Evolutionary conservation across 2,797 vertebrate genomes (phyloP).

Genomic region (Silurus aristotelis): DNA sequence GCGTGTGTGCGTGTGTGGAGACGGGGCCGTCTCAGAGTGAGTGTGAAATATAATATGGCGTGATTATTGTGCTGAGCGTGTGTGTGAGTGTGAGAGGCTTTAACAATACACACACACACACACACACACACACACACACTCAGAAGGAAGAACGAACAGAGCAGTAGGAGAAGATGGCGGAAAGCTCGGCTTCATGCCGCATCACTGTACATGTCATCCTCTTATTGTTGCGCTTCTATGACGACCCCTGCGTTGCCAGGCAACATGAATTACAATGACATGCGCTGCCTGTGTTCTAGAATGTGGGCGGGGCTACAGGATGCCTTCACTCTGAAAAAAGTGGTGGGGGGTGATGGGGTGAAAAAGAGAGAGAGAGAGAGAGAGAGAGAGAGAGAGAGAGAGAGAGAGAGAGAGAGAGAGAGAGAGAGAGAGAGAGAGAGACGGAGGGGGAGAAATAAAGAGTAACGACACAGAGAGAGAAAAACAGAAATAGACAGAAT

Average conservation of each 20-base stretch:
- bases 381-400: not conserved
- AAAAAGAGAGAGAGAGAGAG: not conserved
- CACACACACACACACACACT: slow-evolving; percentile 15
- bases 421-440: not conserved
- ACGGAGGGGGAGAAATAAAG: not conserved
- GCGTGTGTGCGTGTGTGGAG: not conserved
- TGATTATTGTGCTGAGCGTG: slow-evolving; percentile 25
- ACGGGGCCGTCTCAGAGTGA: slow-evolving; percentile 26
- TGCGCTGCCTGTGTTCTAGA: slow-evolving; percentile 56
- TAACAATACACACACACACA: slow-evolving; percentile 16
- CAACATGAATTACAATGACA: slow-evolving; percentile 64
- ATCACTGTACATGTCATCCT: slow-evolving; percentile 60
- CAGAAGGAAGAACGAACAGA: not conserved
- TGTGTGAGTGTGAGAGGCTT: slow-evolving; percentile 20
- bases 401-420: slow-evolving; percentile 11
- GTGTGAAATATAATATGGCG: slow-evolving; percentile 39
- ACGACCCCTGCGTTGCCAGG: slow-evolving; percentile 59
- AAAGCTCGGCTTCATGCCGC: slow-evolving; percentile 50
- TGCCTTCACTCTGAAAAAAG: slow-evolving; percentile 57
- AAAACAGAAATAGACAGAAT: not conserved
- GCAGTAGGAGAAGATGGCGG: slow-evolving; percentile 54
- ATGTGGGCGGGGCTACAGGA: slow-evolving; percentile 52
- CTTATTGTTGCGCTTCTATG: slow-evolving; percentile 61
- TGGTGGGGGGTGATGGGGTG: not conserved
- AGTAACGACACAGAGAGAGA: not conserved